Base-by-base conservation (phyloP, 2,113 vertebrate genomes). In the Mormyrus iriodes region DNA sequence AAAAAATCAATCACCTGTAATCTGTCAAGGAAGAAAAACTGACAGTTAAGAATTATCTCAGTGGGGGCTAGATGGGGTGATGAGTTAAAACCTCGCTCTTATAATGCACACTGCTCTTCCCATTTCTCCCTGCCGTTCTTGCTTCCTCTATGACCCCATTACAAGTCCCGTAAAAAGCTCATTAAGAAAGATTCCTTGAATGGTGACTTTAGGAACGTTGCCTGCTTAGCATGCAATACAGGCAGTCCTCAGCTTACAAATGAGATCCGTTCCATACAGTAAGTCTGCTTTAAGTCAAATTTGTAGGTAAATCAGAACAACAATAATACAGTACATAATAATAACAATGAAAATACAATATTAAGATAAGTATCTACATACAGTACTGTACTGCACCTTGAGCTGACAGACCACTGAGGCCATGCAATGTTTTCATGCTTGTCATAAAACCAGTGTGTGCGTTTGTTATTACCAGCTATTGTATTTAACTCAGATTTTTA, bases 1-100 rank as follows among this genome's bases (percentile, higher is more conserved):
- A 87, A 79, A 89, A 89, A 61, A 92, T 91, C 90, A 65, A 91
- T 90, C 83, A 82, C 58, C 82, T 90, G 91, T 86, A 90, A 92
- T 91, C 92, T 92, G 93, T 93, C 90, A 90, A 90, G 91, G 91
- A 88, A 91, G 91, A 91, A 88, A 91, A 91, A 90, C 90, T 93
- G 92, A 93, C 94, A 94, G 92, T 89, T 90, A 90, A 91, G 92
- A 92, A 92, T 93, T 93, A 94, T 94, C 93, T 93, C 90, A 87
- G 90, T 88, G 90, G 92, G 93, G 92, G 89, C 65, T 24, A 88
- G 90, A 88, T 85, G 55, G 85, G 48, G 79, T 27, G 19, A 69
- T 58, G 51, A 89, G 87, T 55, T 91, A 87, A 90, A 89, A 55
- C 89, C 79, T 83, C 83, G 87, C 61, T 89, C 76, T 87, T 82